A percentile compares a stretch with the other conserved stretches of the same genome.
Evolutionary conservation across 2,888 invertebrate genomes (phyloP).

Genomic region (Clostera curtula): DNA sequence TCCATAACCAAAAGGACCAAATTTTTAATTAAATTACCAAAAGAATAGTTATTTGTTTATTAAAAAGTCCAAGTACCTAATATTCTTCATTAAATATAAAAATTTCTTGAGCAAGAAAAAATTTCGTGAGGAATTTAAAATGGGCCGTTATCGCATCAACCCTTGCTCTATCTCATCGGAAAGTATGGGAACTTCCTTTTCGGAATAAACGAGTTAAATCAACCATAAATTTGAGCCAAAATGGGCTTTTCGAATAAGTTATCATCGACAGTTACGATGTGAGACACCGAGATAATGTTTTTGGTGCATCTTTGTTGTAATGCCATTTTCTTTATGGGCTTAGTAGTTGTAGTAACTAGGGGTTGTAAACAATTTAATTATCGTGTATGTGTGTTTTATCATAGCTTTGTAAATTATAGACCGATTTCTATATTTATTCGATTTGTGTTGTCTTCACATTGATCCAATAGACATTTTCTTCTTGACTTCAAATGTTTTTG

Average conservation of each 20-base stretch:
- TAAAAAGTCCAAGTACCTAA: too few relatives aligned
- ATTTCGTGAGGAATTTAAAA: constrained; percentile 20
- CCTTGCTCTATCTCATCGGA: constrained; percentile 29
- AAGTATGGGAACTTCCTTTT: constrained; percentile 42
- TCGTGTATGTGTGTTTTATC: too few relatives aligned
- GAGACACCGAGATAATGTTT: constrained; percentile 43
- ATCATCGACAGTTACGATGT: constrained; percentile 57
- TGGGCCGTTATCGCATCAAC: constrained; percentile 30
- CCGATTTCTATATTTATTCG: too few relatives aligned
- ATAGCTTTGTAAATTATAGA: too few relatives aligned
- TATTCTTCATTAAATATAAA: constrained; percentile 6
- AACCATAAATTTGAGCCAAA: constrained; percentile 55
- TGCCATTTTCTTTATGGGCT: constrained; percentile 11
- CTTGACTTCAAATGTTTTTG: too few relatives aligned
- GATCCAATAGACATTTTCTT: too few relatives aligned
- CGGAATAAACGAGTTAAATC: constrained; percentile 59
- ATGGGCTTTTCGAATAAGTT: constrained; percentile 61
- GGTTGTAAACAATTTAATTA: too few relatives aligned
- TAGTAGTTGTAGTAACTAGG: constrained; percentile 2
- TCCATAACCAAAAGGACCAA: too few relatives aligned
- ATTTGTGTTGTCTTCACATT: too few relatives aligned
- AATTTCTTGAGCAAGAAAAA: constrained; percentile 12
- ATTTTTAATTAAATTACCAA: too few relatives aligned
- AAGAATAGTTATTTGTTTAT: too few relatives aligned
- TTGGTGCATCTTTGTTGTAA: constrained; percentile 26